Evolutionary conservation across 1,140 invertebrate species (phyloP).

Genomic region (Bicyclus anynana): DNA sequence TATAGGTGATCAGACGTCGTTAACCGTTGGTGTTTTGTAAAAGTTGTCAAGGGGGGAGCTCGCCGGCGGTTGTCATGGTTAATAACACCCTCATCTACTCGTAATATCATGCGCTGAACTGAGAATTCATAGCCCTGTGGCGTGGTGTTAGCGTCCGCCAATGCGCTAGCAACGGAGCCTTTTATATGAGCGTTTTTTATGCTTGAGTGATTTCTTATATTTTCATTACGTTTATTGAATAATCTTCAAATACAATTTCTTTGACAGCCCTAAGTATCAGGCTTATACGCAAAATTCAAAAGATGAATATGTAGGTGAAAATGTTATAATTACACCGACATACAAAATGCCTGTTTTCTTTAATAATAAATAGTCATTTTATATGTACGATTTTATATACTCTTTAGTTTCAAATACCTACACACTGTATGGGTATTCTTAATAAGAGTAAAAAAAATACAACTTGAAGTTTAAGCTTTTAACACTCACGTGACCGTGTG

Average conservation of each 20-base stretch:
- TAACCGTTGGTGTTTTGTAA: slow-evolving; percentile 62
- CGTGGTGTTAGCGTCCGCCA: slow-evolving; percentile 7
- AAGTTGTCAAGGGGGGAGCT: slow-evolving; percentile 49
- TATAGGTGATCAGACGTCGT: slow-evolving; percentile 68
- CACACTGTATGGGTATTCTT: too few relatives aligned
- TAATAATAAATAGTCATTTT: too few relatives aligned
- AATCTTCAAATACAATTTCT: not conserved
- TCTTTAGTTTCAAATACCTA: too few relatives aligned
- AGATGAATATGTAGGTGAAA: too few relatives aligned
- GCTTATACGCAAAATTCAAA: too few relatives aligned
- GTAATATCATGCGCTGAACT: slow-evolving; percentile 22
- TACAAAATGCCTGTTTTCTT: too few relatives aligned
- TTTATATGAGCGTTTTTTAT: slow-evolving; percentile 31
- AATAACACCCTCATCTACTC: slow-evolving; percentile 61
- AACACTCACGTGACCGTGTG: too few relatives aligned
- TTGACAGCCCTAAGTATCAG: too few relatives aligned
- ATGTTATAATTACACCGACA: too few relatives aligned
- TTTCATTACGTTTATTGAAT: slow-evolving; percentile 15
- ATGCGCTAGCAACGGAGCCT: slow-evolving; percentile 59
- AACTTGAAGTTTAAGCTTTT: too few relatives aligned
- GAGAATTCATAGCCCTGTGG: slow-evolving; percentile 32
- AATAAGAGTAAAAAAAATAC: too few relatives aligned
- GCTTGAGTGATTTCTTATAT: slow-evolving; percentile 36
- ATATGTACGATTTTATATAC: too few relatives aligned
- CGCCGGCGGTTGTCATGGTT: slow-evolving; percentile 60